phyloP scores from a whole-genome alignment of 2,888 invertebrate genomes.

The Galerucella nymphaeae region DNA sequence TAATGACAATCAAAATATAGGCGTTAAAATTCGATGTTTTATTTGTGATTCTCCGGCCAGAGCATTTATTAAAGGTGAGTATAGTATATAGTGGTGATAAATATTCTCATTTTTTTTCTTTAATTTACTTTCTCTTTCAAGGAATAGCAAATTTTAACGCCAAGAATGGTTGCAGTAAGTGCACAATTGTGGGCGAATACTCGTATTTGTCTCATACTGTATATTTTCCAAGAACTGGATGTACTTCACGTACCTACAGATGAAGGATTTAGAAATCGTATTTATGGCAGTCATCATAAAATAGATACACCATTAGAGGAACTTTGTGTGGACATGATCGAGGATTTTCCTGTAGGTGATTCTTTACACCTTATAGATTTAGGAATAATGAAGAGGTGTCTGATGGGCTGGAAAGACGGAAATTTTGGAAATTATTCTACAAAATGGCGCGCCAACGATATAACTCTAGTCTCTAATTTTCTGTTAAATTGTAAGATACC shows the following conservation, averaged over 20 bases:
- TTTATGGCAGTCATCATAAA: conserved; percentile 46
- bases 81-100: neutral
- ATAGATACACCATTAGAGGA: conserved; percentile 35
- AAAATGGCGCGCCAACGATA: conserved; percentile 6
- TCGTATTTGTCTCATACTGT: no score
- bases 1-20: conserved; percentile 12
- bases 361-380: conserved; percentile 41
- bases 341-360: conserved; percentile 50
- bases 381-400: conserved; percentile 43
- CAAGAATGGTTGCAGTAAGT: no score
- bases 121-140: conserved; percentile 20
- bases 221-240: conserved; percentile 27
- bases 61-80: conserved; percentile 42
- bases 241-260: conserved; percentile 41
- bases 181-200: no score
- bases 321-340: conserved; percentile 48
- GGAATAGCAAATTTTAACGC: conserved; percentile 26
- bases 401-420: no score
- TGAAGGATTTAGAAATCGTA: conserved; percentile 41
- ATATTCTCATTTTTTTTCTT: neutral
- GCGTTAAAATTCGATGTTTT: conserved; percentile 39
- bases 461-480: conserved; percentile 14
- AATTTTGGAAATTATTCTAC: no score
- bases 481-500: conserved; percentile 30
- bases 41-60: conserved; percentile 42